Evolutionary conservation across 2,113 vertebrate species (phyloP), one percentile per base, ranked within the genome.

Genomic region (Sterna hirundo): DNA sequence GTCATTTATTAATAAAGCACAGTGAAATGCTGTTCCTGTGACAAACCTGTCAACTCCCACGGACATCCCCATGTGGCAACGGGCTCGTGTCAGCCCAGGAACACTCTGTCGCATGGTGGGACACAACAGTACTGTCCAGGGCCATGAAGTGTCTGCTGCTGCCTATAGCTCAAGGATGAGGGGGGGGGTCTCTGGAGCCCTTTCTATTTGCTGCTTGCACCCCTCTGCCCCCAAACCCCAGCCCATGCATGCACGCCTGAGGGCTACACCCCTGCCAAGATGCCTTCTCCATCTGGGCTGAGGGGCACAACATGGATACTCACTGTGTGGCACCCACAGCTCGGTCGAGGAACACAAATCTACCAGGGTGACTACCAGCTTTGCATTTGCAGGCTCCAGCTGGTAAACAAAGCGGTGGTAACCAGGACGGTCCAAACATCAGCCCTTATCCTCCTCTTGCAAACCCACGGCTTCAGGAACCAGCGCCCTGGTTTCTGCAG

Each of bases 21-120:
- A 1, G 0, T 1, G 21, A 77, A 72, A 44, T 19, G 27, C 6
- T 34, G 22, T 10, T 83, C 36, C 30, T 49, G 20, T 11, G 68
- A 61, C 64, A 70, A 58, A 69, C 25, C 61, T 38, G 36, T 4
- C 52, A 34, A 38, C 26, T 71, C 47, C 40, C 2, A 0, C 3
- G 2, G 15, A 5, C 2, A 6, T 6, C 36, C 36, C 42, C 62
- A 4, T 1, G 25, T 25, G 46, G 19, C 6, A 0, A 29, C 0
- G 7, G 32, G 26, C 49, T 83, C 0, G 0, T 26, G 55, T 14
- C 61, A 68, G 17, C 52, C 47, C 79, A 76, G 38, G 25, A 54
- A 25, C 0, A 0, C 13, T 16, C 19, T 13, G 4, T 4, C 1
- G 0, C 17, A 6, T 0, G 22, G 19, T 36, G 29, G 60, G 65